Conservation (phyloP, 2,113 vertebrate species). For the Lophochroa leadbeateri region DNA sequence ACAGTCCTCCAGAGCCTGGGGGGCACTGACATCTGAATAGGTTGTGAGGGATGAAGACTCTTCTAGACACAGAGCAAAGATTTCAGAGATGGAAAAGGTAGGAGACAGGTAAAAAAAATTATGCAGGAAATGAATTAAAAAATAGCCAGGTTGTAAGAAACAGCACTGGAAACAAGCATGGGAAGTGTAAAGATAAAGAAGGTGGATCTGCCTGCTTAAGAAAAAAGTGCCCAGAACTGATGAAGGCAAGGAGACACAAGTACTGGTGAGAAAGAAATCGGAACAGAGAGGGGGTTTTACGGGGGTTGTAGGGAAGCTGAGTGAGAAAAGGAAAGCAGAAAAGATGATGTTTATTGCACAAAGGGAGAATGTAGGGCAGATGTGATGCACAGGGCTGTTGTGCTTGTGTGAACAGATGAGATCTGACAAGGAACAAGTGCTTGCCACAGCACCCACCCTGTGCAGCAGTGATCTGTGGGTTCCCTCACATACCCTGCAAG, state of each 20-base stretch:
- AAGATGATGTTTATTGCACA: neutral
- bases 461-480: fast-evolving
- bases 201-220: neutral
- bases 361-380: neutral
- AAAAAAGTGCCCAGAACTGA: neutral
- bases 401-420: fast-evolving
- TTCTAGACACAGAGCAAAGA: neutral
- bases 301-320: too few species aligned
- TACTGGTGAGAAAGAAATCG: neutral
- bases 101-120: neutral
- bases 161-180: neutral
- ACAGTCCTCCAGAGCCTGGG: neutral
- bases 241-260: neutral
- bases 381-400: too few species aligned
- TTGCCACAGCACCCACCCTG: neutral
- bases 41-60: neutral
- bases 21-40: neutral
- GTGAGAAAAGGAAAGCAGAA: neutral
- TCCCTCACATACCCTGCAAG: fast-evolving
- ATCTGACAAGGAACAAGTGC: neutral
- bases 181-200: neutral
- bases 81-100: neutral
- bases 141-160: neutral
- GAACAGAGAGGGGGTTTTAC: neutral
- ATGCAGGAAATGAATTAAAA: neutral